phyloP scores from a whole-genome alignment of 2,888 invertebrate species.

The Noctua pronuba region DNA sequence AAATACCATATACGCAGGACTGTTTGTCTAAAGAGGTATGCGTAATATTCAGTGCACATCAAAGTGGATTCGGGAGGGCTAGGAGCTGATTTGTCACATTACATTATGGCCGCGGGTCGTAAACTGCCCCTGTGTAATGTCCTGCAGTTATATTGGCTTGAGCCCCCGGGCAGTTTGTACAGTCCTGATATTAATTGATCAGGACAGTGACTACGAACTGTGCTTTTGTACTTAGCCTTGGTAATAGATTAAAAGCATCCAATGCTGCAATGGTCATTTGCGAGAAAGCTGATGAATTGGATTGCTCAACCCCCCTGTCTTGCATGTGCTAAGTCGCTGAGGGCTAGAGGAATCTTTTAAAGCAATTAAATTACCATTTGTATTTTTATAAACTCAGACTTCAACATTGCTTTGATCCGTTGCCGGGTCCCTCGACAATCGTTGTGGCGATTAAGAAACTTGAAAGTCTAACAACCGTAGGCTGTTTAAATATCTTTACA shows the following conservation, averaged over 20 bases:
- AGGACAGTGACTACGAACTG: background rate
- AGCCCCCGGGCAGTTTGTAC: background rate
- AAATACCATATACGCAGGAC: constrained; percentile 27
- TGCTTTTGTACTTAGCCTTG: background rate
- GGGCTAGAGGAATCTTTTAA: background rate
- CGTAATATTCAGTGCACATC: constrained; percentile 18
- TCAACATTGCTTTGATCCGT: background rate
- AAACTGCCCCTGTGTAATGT: constrained; percentile 1
- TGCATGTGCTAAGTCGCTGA: background rate
- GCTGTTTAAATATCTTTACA: constrained; percentile 11
- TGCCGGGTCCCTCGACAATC: background rate
- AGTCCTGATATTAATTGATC: constrained; percentile 36
- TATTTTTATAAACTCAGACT: background rate
- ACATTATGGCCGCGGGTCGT: constrained; percentile 26
- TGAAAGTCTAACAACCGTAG: constrained; percentile 15
- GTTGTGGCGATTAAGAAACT: constrained; percentile 7
- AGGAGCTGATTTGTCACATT: constrained; percentile 36
- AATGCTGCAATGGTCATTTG: background rate
- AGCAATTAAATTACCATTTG: background rate
- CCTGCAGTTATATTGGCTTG: constrained; percentile 22
- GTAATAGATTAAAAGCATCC: constrained; percentile 2
- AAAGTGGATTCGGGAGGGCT: constrained; percentile 26
- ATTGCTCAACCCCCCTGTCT: background rate
- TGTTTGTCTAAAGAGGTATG: constrained; percentile 25
- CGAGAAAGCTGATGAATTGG: background rate